These are phyloP conservation scores for Plagodis dolabraria DNA, from an alignment of 2,888 invertebrate genomes.

Conservation along the genomic window DNA sequence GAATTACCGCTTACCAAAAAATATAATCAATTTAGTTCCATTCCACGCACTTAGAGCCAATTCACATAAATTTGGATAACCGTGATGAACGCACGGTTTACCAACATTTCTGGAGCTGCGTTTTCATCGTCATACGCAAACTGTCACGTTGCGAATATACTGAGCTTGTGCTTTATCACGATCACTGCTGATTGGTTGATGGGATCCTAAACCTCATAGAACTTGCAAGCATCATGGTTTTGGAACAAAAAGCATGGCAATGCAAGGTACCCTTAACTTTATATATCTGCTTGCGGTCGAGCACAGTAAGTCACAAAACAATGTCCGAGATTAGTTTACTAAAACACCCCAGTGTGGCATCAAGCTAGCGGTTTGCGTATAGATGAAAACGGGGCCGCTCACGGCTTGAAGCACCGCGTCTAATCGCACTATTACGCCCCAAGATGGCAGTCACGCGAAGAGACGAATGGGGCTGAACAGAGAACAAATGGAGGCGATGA, in stretches of 20 bases:
- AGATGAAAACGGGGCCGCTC: conserved; percentile 40
- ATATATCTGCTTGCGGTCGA: conserved; percentile 16
- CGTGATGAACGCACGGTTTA: conserved; percentile 25
- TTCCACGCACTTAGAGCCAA: conserved; percentile 35
- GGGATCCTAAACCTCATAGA: conserved; percentile 22
- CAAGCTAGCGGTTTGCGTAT: conserved; percentile 38
- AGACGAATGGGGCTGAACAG: conserved; percentile 84
- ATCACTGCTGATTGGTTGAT: conserved; percentile 35
- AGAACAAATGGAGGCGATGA: conserved; percentile 84
- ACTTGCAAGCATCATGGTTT: conserved; percentile 20
- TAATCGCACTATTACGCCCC: conserved; percentile 78
- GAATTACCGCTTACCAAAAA: conserved; percentile 14
- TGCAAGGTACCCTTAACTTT: conserved; percentile 18
- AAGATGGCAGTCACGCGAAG: conserved; percentile 86
- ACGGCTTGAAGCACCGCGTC: conserved; percentile 62
- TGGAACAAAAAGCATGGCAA: conserved; percentile 19
- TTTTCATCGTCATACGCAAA: conserved; percentile 46
- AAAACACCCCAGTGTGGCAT: too few species aligned
- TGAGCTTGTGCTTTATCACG: conserved; percentile 35
- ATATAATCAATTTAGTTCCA: conserved; percentile 24
- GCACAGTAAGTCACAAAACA: conserved; percentile 1
- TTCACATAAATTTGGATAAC: conserved; percentile 31
- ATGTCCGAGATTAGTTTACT: too few species aligned
- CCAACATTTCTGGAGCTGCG: conserved; percentile 39
- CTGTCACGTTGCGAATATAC: conserved; percentile 28